Base-by-base conservation (phyloP, 92 coral and sea anemone species). In the Montipora capitata region DNA sequence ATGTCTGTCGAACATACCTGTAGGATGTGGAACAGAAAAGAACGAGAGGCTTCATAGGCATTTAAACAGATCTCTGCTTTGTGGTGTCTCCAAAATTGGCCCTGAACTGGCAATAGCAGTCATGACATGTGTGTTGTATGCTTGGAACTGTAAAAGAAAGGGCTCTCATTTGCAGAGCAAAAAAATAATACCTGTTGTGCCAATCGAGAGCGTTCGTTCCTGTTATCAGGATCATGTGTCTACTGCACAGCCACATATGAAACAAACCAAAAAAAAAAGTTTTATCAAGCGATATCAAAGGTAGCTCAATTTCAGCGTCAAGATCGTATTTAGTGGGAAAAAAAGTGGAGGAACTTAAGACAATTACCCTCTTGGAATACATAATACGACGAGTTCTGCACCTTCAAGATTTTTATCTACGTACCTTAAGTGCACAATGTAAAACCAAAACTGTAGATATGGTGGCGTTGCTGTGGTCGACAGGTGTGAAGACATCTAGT, bases 311-410 rank as follows among this genome's bases (percentile, higher is more conserved):
- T n/a, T n/a, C n/a, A 68, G 42, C 11, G 73, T 9, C 40, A 7
- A 68, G 73, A 10, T 35, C 83, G 66, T 74, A 72, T 79, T 86
- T 75, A 62, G 15, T 87, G 4, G 92, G 72, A 65, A 61, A 68
- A 12, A 78, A 85, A 71, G 86, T 78, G 38, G 87, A 87, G 9
- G 89, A 90, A 40, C 85, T 88, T 14, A 89, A 89, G 71, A 85
- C 71, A 43, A 91, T 85, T 15, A 49, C 76, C 51, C 35, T 89
- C 44, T 88, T 94, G 62, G 72, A 64, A 67, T 89, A 83, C 45
- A 85, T 93, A 0, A 78, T 94, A 11, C 92, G n/a, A 92, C 92
- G 10, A 95, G 89, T n/a, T n/a, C n/a, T n/a, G n/a, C n/a, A n/a
- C n/a, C n/a, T n/a, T n/a, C n/a, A n/a, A n/a, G n/a, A n/a, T 20